Conservation (phyloP, 2,113 vertebrate species). For the Pachypanchax playfairii region DNA sequence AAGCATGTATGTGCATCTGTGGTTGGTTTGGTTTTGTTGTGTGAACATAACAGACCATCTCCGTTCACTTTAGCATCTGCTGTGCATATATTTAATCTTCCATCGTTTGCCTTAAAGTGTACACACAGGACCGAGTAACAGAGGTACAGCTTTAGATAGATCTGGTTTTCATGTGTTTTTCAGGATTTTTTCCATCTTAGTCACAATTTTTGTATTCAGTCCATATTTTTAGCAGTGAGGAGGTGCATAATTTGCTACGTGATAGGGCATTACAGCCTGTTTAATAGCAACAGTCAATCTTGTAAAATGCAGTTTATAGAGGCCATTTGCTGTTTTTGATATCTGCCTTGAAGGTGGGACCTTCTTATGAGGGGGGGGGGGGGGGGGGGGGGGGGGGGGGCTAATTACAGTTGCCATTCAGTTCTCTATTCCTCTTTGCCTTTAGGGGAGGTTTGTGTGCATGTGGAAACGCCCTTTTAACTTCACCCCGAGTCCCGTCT, state of each 20-base stretch:
- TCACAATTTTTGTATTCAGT: conserved; percentile 53
- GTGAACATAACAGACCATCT: conserved; percentile 18
- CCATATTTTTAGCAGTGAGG: conserved; percentile 67
- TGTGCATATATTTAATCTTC: conserved; percentile 15
- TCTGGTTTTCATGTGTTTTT: conserved; percentile 11
- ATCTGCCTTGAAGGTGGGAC: conserved; percentile 23
- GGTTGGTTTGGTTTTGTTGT: conserved; percentile 40
- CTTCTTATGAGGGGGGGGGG: not conserved
- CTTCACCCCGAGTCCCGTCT: not conserved
- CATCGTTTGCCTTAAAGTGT: conserved; percentile 52
- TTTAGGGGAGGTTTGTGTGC: conserved; percentile 10
- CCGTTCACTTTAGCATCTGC: conserved; percentile 22
- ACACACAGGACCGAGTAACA: conserved; percentile 7
- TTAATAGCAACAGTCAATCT: conserved; percentile 49
- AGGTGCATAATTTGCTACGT: conserved; percentile 52
- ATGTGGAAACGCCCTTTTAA: conserved; percentile 13
- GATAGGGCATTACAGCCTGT: conserved; percentile 44
- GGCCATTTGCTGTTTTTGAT: conserved; percentile 22
- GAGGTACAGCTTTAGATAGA: conserved; percentile 14
- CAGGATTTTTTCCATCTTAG: conserved; percentile 9
- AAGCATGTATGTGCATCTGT: conserved; percentile 16
- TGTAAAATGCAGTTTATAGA: conserved; percentile 41
- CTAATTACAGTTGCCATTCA: conserved; percentile 37
- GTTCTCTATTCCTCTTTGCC: conserved; percentile 9
- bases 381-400: not conserved